A percentile compares a stretch with the other conserved stretches of the same genome.
Evolutionary conservation across 2,797 vertebrate genomes (phyloP).

Genomic region (Enteromius treurensis): DNA sequence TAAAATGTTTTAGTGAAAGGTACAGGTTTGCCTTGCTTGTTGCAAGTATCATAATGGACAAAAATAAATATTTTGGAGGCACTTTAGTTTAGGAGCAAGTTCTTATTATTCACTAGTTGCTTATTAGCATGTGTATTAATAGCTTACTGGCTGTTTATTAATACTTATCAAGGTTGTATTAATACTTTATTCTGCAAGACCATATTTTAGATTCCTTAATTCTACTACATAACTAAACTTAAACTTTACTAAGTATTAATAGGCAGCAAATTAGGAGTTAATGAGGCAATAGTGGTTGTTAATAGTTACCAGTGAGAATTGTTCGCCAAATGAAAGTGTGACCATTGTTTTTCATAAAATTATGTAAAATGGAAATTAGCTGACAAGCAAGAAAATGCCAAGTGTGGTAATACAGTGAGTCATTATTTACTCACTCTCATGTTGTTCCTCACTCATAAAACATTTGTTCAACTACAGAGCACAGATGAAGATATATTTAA

Average conservation of each 20-base stretch:
- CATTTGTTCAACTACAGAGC: neutral
- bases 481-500: too few relatives aligned
- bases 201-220: neutral
- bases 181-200: neutral
- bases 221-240: too few relatives aligned
- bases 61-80: neutral
- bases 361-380: neutral
- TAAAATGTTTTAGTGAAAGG: neutral
- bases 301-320: neutral
- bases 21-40: neutral
- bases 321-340: neutral
- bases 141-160: too few relatives aligned
- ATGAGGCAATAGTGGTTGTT: neutral
- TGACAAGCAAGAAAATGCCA: neutral
- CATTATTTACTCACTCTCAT: neutral
- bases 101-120: neutral
- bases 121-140: too few relatives aligned
- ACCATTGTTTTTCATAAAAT: neutral
- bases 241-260: neutral
- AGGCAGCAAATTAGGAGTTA: neutral
- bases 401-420: neutral
- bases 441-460: neutral
- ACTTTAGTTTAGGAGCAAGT: neutral
- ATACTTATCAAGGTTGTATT: neutral
- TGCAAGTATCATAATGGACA: neutral